Percentiles rank a stretch among this genome's conserved stretches.
Conservation (phyloP, 2,888 invertebrate genomes). For the Trichopoda pennipes region DNA sequence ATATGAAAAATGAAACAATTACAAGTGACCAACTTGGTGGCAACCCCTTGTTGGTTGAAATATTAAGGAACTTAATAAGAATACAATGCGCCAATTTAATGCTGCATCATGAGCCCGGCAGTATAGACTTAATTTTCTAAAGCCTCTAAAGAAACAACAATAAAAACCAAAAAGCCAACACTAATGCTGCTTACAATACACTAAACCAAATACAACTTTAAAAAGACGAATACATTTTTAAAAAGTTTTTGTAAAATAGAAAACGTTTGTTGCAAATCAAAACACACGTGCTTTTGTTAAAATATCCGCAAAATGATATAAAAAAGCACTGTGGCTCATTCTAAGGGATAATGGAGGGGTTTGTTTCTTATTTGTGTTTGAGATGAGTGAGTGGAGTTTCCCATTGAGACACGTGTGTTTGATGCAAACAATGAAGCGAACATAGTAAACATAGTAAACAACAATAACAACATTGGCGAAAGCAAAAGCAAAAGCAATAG, state of each 20-base stretch:
- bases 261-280: slow-evolving; percentile 80
- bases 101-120: slow-evolving; percentile 79
- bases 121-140: slow-evolving; percentile 70
- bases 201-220: slow-evolving; percentile 23
- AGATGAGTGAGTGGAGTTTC: slow-evolving; percentile 57
- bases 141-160: slow-evolving; percentile 53
- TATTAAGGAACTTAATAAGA: slow-evolving; percentile 54
- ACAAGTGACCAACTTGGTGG: slow-evolving; percentile 57
- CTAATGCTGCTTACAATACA: slow-evolving; percentile 37
- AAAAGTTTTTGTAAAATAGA: slow-evolving; percentile 53
- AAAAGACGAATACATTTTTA: slow-evolving; percentile 34
- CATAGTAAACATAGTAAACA: too few species aligned
- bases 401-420: slow-evolving; percentile 65
- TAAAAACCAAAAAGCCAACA: slow-evolving; percentile 31
- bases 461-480: not conserved
- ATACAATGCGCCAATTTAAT: slow-evolving; percentile 80
- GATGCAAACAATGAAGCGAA: slow-evolving; percentile 61
- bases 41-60: slow-evolving; percentile 48
- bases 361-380: slow-evolving; percentile 48
- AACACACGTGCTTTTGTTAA: slow-evolving; percentile 80
- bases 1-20: slow-evolving; percentile 66
- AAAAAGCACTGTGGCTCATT: slow-evolving; percentile 78
- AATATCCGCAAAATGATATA: slow-evolving; percentile 25
- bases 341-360: slow-evolving; percentile 56
- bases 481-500: slow-evolving; percentile 15